These are phyloP conservation scores for Aphaenogaster rudis DNA, from an alignment of 1,140 invertebrate genomes.

Conservation along the genomic window DNA sequence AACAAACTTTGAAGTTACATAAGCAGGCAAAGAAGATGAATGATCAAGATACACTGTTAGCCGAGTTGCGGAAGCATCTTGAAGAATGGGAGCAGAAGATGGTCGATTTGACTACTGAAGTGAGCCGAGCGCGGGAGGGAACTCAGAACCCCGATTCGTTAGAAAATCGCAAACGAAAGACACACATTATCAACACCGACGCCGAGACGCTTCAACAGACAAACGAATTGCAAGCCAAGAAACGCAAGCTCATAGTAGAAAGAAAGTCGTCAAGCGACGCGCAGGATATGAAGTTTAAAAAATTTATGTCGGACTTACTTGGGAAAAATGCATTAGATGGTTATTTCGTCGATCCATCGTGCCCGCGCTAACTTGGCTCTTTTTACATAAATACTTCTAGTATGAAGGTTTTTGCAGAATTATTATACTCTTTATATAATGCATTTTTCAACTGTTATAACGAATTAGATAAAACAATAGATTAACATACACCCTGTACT, in stretches of 20 bases:
- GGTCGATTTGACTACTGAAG: constrained; percentile 86
- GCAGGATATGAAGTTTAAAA: constrained; percentile 85
- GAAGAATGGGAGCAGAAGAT: constrained; percentile 89
- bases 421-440: constrained; percentile 57
- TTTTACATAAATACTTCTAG: constrained; percentile 57
- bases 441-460: constrained; percentile 56
- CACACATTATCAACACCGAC: constrained; percentile 75
- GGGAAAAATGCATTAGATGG: constrained; percentile 62
- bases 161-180: constrained; percentile 81
- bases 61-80: constrained; percentile 87
- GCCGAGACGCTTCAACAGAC: constrained; percentile 71
- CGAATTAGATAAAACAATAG: constrained; percentile 3
- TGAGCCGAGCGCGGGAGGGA: constrained; percentile 86
- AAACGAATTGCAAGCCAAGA: constrained; percentile 83
- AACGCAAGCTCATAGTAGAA: constrained; percentile 85
- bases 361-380: constrained; percentile 58
- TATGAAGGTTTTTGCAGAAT: constrained; percentile 45
- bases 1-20: constrained; percentile 86
- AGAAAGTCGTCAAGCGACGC: constrained; percentile 81
- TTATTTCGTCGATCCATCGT: constrained; percentile 52
- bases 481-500: not conserved
- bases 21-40: constrained; percentile 86
- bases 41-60: constrained; percentile 86
- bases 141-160: constrained; percentile 79
- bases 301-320: constrained; percentile 83